phyloP scores from a whole-genome alignment of 1,140 invertebrate genomes.

The Psix sp. region DNA sequence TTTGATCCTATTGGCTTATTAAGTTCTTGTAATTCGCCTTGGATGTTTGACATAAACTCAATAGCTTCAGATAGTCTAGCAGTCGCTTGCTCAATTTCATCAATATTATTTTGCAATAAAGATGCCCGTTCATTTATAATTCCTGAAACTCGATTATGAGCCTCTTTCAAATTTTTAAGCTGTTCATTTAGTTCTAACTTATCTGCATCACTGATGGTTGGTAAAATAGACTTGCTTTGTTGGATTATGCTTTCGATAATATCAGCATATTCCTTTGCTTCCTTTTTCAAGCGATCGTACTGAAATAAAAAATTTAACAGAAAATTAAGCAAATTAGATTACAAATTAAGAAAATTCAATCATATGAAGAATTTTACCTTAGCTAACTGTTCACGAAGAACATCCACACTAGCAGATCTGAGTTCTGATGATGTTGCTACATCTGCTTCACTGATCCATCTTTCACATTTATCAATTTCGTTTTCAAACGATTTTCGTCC shows the following conservation, averaged over 20 bases:
- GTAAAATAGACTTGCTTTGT: conserved; percentile 87
- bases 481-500: conserved; percentile 88
- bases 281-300: conserved; percentile 87
- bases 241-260: conserved; percentile 85
- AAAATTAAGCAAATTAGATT: conserved; percentile 8
- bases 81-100: conserved; percentile 87
- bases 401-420: conserved; percentile 85
- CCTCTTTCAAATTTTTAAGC: conserved; percentile 86
- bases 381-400: conserved; percentile 89
- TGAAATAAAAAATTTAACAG: conserved; percentile 60
- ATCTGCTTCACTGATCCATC: conserved; percentile 92
- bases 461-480: conserved; percentile 86
- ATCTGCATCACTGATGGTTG: conserved; percentile 89
- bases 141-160: conserved; percentile 83
- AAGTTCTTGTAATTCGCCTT: conserved; percentile 88
- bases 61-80: conserved; percentile 86
- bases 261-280: conserved; percentile 83
- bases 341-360: not conserved
- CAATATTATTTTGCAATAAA: conserved; percentile 84
- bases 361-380: conserved; percentile 77
- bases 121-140: conserved; percentile 86
- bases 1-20: conserved; percentile 90
- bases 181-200: conserved; percentile 88
- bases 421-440: conserved; percentile 88
- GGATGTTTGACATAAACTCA: conserved; percentile 87